Evolutionary conservation across 2,888 invertebrate genomes (phyloP), one percentile per base, ranked within the genome.

Genomic region (Phalera bucephala): DNA sequence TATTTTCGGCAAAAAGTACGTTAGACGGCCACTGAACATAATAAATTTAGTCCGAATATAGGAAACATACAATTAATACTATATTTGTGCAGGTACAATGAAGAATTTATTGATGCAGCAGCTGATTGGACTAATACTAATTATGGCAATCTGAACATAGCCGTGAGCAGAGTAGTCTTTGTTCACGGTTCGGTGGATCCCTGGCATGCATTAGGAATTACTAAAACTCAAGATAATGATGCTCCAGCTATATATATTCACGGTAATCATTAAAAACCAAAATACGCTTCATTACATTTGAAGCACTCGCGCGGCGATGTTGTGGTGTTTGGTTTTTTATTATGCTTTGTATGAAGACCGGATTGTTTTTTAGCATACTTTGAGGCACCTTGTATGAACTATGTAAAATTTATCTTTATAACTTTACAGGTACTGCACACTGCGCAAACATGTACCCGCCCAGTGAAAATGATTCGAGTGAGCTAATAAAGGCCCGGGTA

Each of bases 361-460:
- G n/a, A n/a, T n/a, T n/a, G n/a, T n/a, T n/a, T n/a, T n/a, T n/a
- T n/a, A n/a, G n/a, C n/a, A n/a, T n/a, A n/a, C n/a, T n/a, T n/a
- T n/a, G n/a, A n/a, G n/a, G n/a, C n/a, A n/a, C n/a, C n/a, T n/a
- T n/a, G n/a, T n/a, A n/a, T n/a, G n/a, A n/a, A n/a, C n/a, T n/a
- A n/a, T n/a, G n/a, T n/a, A n/a, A n/a, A n/a, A n/a, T n/a, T n/a
- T n/a, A n/a, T 25, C 17, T 28, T 9, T 22, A 14, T 29, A n/a
- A 35, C 15, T 30, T 68, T 83, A 1, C 66, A 96, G 97, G 96
- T 23, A 96, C 97, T n/a, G 97, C 97, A 3, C 97, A 98, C 75
- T 98, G 97, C 79, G 97, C 97, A 0, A 95, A 97, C 71, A 96
- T 97, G 96, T 97, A 97, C 72, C 96, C 97, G 15, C 82, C 93